These are phyloP conservation scores for Muntiacus muntjak DNA, from an alignment of 2,113 vertebrate species.

Conservation along the genomic window DNA sequence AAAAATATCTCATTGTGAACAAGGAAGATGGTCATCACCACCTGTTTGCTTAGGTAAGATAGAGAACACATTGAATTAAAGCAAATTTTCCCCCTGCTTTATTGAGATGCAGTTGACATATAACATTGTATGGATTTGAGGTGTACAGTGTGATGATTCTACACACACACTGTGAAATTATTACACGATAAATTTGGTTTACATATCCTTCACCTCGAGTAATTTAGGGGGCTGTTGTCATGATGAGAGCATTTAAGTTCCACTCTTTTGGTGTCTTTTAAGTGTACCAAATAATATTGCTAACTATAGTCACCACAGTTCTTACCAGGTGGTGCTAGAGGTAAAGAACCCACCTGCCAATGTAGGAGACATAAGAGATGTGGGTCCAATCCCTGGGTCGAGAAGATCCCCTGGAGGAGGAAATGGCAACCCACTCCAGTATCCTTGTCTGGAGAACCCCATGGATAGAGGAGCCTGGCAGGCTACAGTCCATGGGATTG, in stretches of 20 bases:
- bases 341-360: background rate
- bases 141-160: background rate
- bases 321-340: background rate
- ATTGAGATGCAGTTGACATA: background rate
- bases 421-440: background rate
- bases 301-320: background rate
- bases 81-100: background rate
- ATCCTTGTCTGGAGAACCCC: background rate
- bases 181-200: background rate
- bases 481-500: background rate
- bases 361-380: background rate
- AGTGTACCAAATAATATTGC: background rate
- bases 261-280: background rate
- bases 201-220: background rate
- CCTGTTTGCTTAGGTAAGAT: constrained; percentile 82
- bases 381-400: background rate
- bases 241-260: background rate
- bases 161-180: background rate
- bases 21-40: constrained; percentile 79
- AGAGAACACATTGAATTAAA: background rate
- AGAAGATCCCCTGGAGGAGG: background rate
- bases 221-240: background rate
- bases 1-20: constrained; percentile 69
- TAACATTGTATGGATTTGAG: background rate
- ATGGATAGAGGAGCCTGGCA: background rate